Conservation (phyloP, 2,797 vertebrate genomes). For the Helostoma temminkii region DNA sequence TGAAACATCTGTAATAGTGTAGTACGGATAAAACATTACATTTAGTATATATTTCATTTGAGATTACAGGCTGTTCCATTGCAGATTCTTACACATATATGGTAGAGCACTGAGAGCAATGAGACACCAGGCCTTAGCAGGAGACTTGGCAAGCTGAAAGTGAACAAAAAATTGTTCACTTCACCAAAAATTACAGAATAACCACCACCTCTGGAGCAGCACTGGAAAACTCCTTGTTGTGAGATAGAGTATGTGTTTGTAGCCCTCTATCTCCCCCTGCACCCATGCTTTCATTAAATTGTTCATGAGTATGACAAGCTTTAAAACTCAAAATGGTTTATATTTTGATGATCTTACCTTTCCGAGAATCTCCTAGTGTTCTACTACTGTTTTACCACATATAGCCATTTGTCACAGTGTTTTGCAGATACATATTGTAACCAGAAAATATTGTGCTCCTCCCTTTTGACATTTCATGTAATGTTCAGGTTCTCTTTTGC, state of each 20-base stretch:
- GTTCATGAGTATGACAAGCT: not conserved
- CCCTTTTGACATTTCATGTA: conserved; percentile 25
- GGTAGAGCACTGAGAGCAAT: not conserved
- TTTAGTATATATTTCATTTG: not conserved
- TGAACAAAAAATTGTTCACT: not conserved
- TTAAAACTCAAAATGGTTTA: not conserved
- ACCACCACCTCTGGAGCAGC: conserved; percentile 7
- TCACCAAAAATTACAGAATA: conserved; percentile 1
- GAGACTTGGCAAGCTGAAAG: not conserved
- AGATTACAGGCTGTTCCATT: not conserved
- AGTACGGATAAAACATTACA: not conserved
- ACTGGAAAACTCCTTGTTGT: conserved; percentile 6
- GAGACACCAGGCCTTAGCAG: not conserved
- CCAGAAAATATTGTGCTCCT: conserved; percentile 11
- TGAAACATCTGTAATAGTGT: not conserved
- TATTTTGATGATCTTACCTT: not conserved
- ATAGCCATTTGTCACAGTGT: conserved; percentile 13
- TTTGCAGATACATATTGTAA: conserved; percentile 1
- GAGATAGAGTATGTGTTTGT: conserved; percentile 7
- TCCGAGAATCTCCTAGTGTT: not conserved
- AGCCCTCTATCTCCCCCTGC: not conserved
- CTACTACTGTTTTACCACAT: not conserved
- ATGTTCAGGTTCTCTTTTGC: not conserved
- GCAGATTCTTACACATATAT: not conserved
- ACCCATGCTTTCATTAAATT: not conserved